Percentiles rank a stretch among this genome's conserved stretches.
Conservation (phyloP, 2,888 invertebrate genomes). For the Masnerella sp. region DNA sequence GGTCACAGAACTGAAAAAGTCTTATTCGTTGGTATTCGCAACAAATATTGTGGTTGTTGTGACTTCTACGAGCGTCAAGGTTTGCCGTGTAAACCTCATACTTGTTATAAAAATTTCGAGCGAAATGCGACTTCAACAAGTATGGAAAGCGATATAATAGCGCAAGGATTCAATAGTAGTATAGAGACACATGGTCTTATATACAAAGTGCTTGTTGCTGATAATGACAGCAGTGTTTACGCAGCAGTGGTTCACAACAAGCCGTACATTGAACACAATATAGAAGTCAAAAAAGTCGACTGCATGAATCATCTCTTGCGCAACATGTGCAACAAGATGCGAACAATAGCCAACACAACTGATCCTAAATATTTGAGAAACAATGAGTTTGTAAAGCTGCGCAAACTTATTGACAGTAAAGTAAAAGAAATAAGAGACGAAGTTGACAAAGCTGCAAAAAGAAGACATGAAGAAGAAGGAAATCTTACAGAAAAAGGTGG, state of each 20-base stretch:
- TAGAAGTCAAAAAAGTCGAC: not conserved
- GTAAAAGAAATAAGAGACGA: too few relatives aligned
- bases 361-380: not conserved
- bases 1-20: constrained; percentile 47
- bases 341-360: not conserved
- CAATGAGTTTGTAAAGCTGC: not conserved
- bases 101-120: too few relatives aligned
- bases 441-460: not conserved
- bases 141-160: not conserved
- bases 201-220: not conserved
- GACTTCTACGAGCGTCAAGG: constrained; percentile 14
- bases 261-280: not conserved
- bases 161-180: too few relatives aligned
- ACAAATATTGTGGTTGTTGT: constrained; percentile 52
- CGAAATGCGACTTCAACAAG: too few relatives aligned
- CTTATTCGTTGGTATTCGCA: too few relatives aligned
- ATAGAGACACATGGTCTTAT: not conserved
- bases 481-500: not conserved
- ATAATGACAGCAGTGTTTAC: too few relatives aligned
- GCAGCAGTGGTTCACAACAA: too few relatives aligned
- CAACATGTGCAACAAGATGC: not conserved
- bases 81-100: constrained; percentile 6
- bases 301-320: too few relatives aligned
- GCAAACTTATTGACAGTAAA: too few relatives aligned
- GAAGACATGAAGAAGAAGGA: not conserved